Percentiles rank a stretch among this genome's conserved stretches.
phyloP scores from a whole-genome alignment of 2,113 vertebrate genomes.

The Motacilla alba region DNA sequence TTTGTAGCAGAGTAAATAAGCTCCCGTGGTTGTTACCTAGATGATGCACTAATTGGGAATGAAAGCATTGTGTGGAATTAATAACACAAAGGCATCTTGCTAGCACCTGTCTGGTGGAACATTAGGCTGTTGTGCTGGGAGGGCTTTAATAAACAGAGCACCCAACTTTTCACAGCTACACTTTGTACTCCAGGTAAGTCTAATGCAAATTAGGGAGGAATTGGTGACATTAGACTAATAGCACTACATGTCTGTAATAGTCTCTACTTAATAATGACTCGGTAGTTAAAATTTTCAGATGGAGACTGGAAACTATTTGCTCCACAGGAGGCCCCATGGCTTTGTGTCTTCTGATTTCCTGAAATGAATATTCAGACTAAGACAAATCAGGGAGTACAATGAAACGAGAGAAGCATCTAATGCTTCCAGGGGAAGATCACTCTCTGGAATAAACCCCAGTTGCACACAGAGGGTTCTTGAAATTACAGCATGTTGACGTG shows the following conservation, averaged over 20 bases:
- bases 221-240: not conserved
- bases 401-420: not conserved
- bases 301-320: not conserved
- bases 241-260: not conserved
- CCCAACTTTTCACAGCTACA: not conserved
- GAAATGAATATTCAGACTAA: not conserved
- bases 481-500: not conserved
- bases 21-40: not conserved
- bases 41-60: not conserved
- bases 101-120: not conserved
- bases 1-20: not conserved
- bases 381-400: not conserved
- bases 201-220: not conserved
- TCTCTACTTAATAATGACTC: not conserved
- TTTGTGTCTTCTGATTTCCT: not conserved
- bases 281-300: not conserved
- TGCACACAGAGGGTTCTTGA: not conserved
- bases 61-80: not conserved
- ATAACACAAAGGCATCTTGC: not conserved
- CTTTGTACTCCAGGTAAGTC: not conserved
- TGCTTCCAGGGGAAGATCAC: not conserved
- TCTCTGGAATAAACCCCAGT: not conserved
- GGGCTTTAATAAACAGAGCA: not conserved
- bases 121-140: not conserved
- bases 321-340: not conserved